Base-by-base conservation (phyloP, 2,797 vertebrate species). In the Eulemur mongoz region DNA sequence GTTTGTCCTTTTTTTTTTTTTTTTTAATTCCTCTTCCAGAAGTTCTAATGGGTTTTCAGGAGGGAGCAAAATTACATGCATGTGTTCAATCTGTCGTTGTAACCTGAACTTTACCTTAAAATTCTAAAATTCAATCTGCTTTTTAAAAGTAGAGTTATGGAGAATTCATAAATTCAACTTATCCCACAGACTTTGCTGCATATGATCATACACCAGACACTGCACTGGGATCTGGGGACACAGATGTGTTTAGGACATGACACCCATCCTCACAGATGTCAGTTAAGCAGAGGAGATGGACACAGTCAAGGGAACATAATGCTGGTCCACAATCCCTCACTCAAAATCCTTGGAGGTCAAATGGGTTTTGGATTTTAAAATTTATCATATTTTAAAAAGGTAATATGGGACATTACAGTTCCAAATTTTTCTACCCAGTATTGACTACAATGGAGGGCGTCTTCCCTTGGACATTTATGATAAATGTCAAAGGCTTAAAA, bases 61-160 rank as follows among this genome's bases (percentile, higher is more conserved):
- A 87, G 79, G 45, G 43, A 94, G 85, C 63, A 79, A 95, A 89
- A 83, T 89, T 90, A 91, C 79, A 91, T 17, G 23, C 91, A 65
- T 50, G 8, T 88, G 67, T 82, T 76, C 82, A 82, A 1, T 45
- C 67, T 75, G 72, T 38, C 43, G 1, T 13, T 54, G 63, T 85
- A 91, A 96, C 45, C 73, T 38, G 87, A 94, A 80, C 59, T n/a
- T 35, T 48, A 27, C 84, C 57, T 75, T 91, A 38, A 69, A 95
- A 43, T 67, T 52, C 91, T n/a, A 54, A 91, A 84, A 63, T 57
- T 32, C 63, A n/a, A 32, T 79, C 75, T 93, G 94, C 82, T 93
- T 52, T 50, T 82, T 52, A 54, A 78, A 93, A 87, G 7, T 52
- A 6, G 59, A 90, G 52, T 48, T 25, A 32, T 23, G 73, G 48